A percentile compares a stretch with the other conserved stretches of the same genome.
Conservation (phyloP, 2,888 invertebrate genomes). For the Synergus umbraculus region DNA sequence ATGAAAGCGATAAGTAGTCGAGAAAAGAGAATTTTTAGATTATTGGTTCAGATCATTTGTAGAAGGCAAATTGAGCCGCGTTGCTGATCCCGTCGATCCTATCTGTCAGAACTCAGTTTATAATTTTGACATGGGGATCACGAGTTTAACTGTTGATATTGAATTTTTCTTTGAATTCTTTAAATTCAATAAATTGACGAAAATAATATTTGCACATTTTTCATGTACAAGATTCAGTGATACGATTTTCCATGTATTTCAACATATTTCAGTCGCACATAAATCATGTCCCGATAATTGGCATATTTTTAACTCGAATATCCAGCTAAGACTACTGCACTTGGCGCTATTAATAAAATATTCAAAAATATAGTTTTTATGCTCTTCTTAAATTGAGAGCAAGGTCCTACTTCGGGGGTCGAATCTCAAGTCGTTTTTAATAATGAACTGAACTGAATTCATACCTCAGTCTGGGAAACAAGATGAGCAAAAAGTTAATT, state of each 20-base stretch:
- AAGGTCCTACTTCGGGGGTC: slow-evolving; percentile 34
- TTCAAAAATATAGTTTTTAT: slow-evolving; percentile 32
- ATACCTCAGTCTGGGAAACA: slow-evolving; percentile 14
- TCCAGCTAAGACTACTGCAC: neutral
- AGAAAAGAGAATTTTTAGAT: slow-evolving; percentile 26
- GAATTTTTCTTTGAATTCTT: neutral
- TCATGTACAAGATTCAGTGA: too few relatives aligned
- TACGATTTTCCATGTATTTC: neutral
- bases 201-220: neutral
- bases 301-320: neutral
- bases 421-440: slow-evolving; percentile 34
- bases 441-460: slow-evolving; percentile 27
- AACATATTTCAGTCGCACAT: neutral
- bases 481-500: slow-evolving; percentile 9
- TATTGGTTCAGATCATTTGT: slow-evolving; percentile 10
- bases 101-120: slow-evolving; percentile 10
- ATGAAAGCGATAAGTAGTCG: neutral
- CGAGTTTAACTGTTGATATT: neutral
- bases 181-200: neutral
- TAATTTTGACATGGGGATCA: neutral
- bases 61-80: slow-evolving; percentile 9
- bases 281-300: neutral
- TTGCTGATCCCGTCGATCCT: neutral
- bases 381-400: slow-evolving; percentile 15
- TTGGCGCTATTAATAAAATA: slow-evolving; percentile 21